Percentiles rank a stretch among this genome's conserved stretches.
These are phyloP conservation scores for Adela reaumurella DNA, from an alignment of 2,888 invertebrate species.

Conservation along the genomic window DNA sequence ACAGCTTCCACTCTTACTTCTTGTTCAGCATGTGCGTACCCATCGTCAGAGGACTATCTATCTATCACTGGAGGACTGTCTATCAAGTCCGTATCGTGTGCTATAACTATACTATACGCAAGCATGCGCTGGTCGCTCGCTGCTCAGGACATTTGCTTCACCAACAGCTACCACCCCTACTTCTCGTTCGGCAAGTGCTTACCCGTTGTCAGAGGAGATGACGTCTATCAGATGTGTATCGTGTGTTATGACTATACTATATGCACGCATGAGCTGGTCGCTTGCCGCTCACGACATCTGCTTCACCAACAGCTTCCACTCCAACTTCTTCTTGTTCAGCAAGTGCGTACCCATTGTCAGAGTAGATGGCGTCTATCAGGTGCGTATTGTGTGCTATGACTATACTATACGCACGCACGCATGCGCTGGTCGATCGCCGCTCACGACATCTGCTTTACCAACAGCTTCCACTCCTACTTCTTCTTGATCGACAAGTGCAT, in stretches of 20 bases:
- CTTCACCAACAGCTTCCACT: conserved; percentile 82
- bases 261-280: conserved; percentile 85
- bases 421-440: conserved; percentile 95
- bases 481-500: conserved; percentile 94
- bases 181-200: conserved; percentile 93
- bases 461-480: conserved; percentile 77
- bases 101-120: too few species aligned
- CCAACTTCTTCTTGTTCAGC: conserved; percentile 89
- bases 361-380: conserved; percentile 90
- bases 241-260: too few species aligned
- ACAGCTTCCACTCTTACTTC: conserved; percentile 77
- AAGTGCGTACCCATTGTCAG: conserved; percentile 92
- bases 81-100: conserved; percentile 77
- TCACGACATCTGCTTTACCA: conserved; percentile 96
- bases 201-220: conserved; percentile 88
- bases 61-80: conserved; percentile 89
- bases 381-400: too few species aligned
- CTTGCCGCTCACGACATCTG: conserved; percentile 96
- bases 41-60: conserved; percentile 84
- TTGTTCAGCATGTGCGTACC: conserved; percentile 95
- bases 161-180: conserved; percentile 74
- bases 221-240: conserved; percentile 82
- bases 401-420: too few species aligned
- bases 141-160: conserved; percentile 97
- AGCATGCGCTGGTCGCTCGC: conserved; percentile 91